These are phyloP conservation scores for Typhlichthys subterraneus DNA, from an alignment of 2,797 vertebrate genomes.

Conservation along the genomic window DNA sequence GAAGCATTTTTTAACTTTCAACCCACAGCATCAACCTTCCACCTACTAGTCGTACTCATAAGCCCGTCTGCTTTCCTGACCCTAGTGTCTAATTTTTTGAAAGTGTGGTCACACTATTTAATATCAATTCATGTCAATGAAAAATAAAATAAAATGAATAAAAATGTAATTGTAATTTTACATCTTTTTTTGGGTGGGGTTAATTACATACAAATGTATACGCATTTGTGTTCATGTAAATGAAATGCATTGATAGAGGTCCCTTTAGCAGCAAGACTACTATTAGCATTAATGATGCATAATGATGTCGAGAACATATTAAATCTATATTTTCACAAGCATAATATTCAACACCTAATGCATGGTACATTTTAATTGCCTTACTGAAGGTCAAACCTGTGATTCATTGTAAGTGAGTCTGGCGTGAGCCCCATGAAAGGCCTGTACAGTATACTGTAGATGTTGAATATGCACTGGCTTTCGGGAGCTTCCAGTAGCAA, in stretches of 20 bases:
- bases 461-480: conserved; percentile 53
- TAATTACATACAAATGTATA: conserved; percentile 16
- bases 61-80: too few relatives aligned
- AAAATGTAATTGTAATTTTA: not conserved
- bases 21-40: too few relatives aligned
- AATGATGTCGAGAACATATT: conserved; percentile 45
- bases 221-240: conserved; percentile 25
- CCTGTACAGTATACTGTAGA: conserved; percentile 54
- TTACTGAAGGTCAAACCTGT: conserved; percentile 62
- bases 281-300: conserved; percentile 48
- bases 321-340: conserved; percentile 49
- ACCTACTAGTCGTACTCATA: too few relatives aligned
- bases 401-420: conserved; percentile 55
- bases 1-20: too few relatives aligned
- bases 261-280: conserved; percentile 15
- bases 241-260: conserved; percentile 15
- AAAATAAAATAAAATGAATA: not conserved
- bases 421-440: conserved; percentile 65
- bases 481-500: conserved; percentile 70
- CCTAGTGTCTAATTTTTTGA: too few relatives aligned
- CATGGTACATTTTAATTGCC: conserved; percentile 53
- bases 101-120: too few relatives aligned
- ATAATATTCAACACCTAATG: conserved; percentile 53
- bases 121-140: too few relatives aligned
- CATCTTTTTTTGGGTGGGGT: not conserved